Percentiles rank a stretch among this genome's conserved stretches.
Conservation (phyloP, 2,888 invertebrate species). For the Mythimna pallens region DNA sequence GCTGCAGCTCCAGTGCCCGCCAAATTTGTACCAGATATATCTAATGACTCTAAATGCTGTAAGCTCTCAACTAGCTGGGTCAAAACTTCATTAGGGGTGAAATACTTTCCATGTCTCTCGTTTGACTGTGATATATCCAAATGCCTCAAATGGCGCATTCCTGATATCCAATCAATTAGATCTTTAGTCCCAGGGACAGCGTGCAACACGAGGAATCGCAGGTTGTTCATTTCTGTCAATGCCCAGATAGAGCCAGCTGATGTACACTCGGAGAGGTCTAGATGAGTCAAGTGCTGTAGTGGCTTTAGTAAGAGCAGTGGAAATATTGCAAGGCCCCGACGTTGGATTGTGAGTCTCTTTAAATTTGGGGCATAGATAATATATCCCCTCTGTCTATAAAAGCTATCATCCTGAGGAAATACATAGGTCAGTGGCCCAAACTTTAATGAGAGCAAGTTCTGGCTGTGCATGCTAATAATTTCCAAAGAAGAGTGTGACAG, state of each 20-base stretch:
- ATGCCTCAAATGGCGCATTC: constrained; percentile 91
- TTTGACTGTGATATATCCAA: constrained; percentile 96
- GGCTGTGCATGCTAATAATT: constrained; percentile 92
- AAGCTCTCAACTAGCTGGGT: constrained; percentile 93
- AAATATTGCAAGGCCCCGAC: constrained; percentile 85
- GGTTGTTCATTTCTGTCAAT: constrained; percentile 91
- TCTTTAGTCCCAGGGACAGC: constrained; percentile 93
- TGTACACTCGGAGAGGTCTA: constrained; percentile 93
- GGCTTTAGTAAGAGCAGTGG: constrained; percentile 91
- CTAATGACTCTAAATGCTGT: constrained; percentile 94
- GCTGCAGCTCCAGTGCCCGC: constrained; percentile 95
- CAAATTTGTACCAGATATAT: constrained; percentile 98
- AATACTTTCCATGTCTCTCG: constrained; percentile 93
- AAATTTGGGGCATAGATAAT: constrained; percentile 91
- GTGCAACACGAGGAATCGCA: constrained; percentile 94
- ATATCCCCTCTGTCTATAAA: constrained; percentile 84
- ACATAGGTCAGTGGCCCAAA: constrained; percentile 93
- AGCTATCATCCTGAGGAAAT: constrained; percentile 88
- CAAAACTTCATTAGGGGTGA: constrained; percentile 94
- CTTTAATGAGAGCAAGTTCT: constrained; percentile 93
- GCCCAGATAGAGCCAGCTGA: constrained; percentile 92
- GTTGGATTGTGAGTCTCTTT: constrained; percentile 90
- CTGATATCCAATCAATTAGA: constrained; percentile 91
- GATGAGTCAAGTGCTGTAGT: constrained; percentile 91
- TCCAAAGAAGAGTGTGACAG: constrained; percentile 92